Base-by-base conservation (phyloP, 2,113 vertebrate species). In the Cyprinodon variegatus region DNA sequence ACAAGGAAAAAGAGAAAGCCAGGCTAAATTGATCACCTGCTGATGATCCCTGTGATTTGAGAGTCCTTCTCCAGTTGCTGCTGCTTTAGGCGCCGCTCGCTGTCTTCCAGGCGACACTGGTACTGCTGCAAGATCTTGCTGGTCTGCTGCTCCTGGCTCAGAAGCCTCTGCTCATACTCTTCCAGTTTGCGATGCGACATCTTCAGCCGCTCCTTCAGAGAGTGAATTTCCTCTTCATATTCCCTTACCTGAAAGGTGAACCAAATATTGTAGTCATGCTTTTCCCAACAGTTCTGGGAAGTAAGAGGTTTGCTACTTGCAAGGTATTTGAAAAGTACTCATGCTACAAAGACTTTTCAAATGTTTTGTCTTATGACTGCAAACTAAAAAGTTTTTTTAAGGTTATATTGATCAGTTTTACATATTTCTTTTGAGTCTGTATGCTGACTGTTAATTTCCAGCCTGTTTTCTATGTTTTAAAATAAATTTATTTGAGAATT, bases 21-120 rank as follows among this genome's bases (percentile, higher is more conserved):
- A 2, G 46, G 20, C 39, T 14, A 72, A 63, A 48, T 72, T 65
- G 80, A 64, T 90, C 80, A 97, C 97, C 97, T 98, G 96, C 91
- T 96, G 82, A 99, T 97, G 95, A 98, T 99, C 94, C 97, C 97
- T 94, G 98, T 98, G 93, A 99, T 98, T 94, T 98, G 97, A 0
- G 93, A 95, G 88, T 98, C 97, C 90, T 98, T 98, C 90, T 99
- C 97, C 53, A 95, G 36, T 89, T 99, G 97, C 90, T 98, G 97
- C 92, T 96, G 96, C 72, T 96, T 91, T 17, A 99, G 95, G 20
- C 96, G 93, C 17, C 96, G 94, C 92, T 98, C 97, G 0, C 97
- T 98, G 93, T 97, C 96, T n/a, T 98, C 97, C 90, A 99, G 95
- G 0, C 97, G 96, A 76, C 90, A 94, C 94, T 98, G 97, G 81